phyloP scores from a whole-genome alignment of 2,888 invertebrate species.

The Drepanosiphum platanoidis region DNA sequence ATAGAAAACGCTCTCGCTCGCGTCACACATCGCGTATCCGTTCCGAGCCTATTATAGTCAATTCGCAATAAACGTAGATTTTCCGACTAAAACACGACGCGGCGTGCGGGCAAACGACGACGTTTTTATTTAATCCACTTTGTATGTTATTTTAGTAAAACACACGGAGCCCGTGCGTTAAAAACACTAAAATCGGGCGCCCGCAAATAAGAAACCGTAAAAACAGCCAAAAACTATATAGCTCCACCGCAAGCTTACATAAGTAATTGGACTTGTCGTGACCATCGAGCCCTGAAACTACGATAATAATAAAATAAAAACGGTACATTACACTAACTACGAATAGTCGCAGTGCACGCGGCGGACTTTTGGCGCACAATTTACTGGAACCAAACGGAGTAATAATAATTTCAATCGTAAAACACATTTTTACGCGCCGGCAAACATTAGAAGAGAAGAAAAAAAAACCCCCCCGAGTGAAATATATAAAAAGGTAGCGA shows the following conservation, averaged over 20 bases:
- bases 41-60: too few species aligned
- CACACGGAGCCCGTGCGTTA: too few species aligned
- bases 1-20: too few species aligned
- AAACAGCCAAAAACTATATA: not conserved
- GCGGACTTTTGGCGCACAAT: not conserved
- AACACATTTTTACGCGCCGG: conserved; percentile 2
- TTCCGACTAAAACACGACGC: too few species aligned
- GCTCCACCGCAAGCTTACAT: not conserved
- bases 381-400: not conserved
- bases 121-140: too few species aligned
- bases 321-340: not conserved
- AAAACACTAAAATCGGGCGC: too few species aligned
- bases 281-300: conserved; percentile 12
- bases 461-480: too few species aligned
- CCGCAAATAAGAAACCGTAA: not conserved
- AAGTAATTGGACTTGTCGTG: conserved; percentile 6
- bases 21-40: too few species aligned
- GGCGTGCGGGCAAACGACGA: too few species aligned
- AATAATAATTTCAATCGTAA: not conserved
- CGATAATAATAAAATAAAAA: conserved; percentile 39
- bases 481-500: too few species aligned
- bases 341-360: not conserved
- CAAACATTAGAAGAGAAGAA: not conserved
- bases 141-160: too few species aligned
- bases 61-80: too few species aligned